Evolutionary conservation across 2,797 vertebrate species (phyloP), one percentile per base, ranked within the genome.

Genomic region (Ctenopoma multispine): DNA sequence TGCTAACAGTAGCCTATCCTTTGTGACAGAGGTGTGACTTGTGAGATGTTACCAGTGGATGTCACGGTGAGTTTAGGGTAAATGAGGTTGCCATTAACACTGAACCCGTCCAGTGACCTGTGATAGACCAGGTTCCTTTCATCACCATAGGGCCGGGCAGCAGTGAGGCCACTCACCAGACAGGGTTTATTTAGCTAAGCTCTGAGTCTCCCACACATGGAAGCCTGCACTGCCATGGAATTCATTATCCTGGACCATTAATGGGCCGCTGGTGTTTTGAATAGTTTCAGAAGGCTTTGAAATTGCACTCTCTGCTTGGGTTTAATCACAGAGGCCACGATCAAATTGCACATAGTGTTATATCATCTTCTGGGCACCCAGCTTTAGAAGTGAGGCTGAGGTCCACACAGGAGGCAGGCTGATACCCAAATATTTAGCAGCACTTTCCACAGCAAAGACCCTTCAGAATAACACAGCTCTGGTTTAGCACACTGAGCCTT

Each of bases 151-250:
- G 72, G 66, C 75, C 11, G 59, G 75, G 78, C 81, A 84, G 81
- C 85, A 87, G 69, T 72, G 86, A 88, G 87, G 83, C 80, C 78
- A 82, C 79, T 89, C 80, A 71, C 84, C 85, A 90, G 89, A 90
- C 90, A 72, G 80, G 85, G 86, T 93, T 93, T 93, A 90, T 91
- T 91, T 93, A 90, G 87, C 81, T 91, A 90, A 91, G 90, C 91
- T 83, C 69, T 3, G 79, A 80, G 86, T 90, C 84, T 90, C 89
- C 84, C 86, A 83, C 84, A 87, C 84, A 89, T 71, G 74, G 72
- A 83, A 75, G 83, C 84, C 76, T 34, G 51, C 66, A 56, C 71
- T 56, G 74, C 85, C 70, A 69, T 89, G 87, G 85, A 89, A 93
- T 90, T 92, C 85, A 92, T 91, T 90, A 92, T 81, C 73, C 77